These are phyloP conservation scores for Centropristis striata DNA, from an alignment of 2,113 vertebrate species.

Conservation along the genomic window DNA sequence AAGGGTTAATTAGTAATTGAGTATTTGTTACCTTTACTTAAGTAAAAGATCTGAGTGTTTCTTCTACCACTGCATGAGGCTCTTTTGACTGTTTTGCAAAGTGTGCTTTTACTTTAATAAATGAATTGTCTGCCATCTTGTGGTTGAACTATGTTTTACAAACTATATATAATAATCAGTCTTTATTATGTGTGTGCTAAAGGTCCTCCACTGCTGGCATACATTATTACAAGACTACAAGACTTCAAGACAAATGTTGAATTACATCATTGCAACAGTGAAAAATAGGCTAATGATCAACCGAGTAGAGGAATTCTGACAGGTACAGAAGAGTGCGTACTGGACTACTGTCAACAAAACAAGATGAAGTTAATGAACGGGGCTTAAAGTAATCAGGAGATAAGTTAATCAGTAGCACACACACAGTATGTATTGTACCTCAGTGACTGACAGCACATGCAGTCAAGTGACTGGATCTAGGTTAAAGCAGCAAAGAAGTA, in stretches of 20 bases:
- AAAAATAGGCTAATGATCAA: not conserved
- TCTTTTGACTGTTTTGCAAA: too few relatives aligned
- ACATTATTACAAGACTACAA: too few relatives aligned
- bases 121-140: too few relatives aligned
- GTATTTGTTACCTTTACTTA: too few relatives aligned
- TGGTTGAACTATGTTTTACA: too few relatives aligned
- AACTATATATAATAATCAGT: too few relatives aligned
- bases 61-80: too few relatives aligned
- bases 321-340: not conserved
- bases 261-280: not conserved
- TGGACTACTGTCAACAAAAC: not conserved
- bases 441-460: not conserved
- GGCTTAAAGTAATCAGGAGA: not conserved
- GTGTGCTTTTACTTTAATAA: too few relatives aligned
- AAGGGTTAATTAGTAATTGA: too few relatives aligned
- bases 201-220: too few relatives aligned
- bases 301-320: not conserved
- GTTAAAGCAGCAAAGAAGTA: not conserved
- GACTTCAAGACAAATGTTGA: not conserved
- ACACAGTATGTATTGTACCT: not conserved
- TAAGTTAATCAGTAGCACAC: conserved; percentile 10
- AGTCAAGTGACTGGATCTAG: not conserved
- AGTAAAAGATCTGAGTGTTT: too few relatives aligned
- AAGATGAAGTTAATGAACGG: not conserved
- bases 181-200: too few relatives aligned